Conservation (phyloP, 2,113 vertebrate species). For the Regulus satrapa region DNA sequence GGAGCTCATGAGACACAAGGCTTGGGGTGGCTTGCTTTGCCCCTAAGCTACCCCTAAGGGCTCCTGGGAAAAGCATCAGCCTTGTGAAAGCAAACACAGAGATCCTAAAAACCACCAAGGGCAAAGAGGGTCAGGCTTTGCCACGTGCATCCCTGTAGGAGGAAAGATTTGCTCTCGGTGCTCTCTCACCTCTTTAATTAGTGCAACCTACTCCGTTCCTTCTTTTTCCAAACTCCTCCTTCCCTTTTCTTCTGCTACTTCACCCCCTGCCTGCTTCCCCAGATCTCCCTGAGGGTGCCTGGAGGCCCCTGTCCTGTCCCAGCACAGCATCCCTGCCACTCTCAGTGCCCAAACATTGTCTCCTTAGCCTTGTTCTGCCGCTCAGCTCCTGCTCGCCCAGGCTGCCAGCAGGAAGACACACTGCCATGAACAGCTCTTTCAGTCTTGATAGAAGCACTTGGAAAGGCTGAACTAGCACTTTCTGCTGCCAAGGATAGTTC, state of each 20-base stretch:
- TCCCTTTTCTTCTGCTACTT: background rate
- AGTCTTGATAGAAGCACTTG: background rate
- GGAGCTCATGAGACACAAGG: background rate
- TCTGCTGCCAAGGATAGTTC: background rate
- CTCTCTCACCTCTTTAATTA: background rate
- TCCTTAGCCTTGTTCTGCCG: background rate
- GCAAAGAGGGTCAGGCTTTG: background rate
- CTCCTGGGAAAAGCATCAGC: background rate
- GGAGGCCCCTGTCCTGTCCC: background rate
- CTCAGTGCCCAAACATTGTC: background rate
- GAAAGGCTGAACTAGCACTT: conserved; percentile 22
- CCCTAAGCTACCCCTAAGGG: background rate
- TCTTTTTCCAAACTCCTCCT: background rate
- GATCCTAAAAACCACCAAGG: background rate
- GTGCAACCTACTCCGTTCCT: background rate
- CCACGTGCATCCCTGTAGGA: background rate
- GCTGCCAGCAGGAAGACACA: background rate
- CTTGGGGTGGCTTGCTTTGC: background rate
- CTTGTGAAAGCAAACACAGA: background rate
- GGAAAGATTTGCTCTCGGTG: background rate
- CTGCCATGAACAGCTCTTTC: background rate
- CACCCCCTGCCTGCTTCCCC: background rate
- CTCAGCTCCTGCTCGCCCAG: background rate
- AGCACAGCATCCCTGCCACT: background rate
- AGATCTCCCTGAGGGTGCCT: background rate